phyloP scores from a whole-genome alignment of 2,797 vertebrate genomes.

The Myotis daubentonii region DNA sequence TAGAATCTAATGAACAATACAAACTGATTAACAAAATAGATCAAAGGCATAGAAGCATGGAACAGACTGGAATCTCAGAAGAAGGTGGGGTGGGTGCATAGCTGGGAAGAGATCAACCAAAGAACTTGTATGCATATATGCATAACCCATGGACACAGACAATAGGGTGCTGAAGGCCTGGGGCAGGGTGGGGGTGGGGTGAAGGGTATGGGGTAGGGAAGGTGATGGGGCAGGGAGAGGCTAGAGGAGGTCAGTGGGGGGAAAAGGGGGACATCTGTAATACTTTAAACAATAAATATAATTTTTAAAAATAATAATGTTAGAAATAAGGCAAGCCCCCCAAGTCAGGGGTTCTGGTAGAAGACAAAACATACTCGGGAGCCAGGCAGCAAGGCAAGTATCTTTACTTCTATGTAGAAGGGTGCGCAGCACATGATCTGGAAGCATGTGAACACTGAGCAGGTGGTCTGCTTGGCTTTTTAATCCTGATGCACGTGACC shows the following conservation, averaged over 20 bases:
- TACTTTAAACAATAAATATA: neutral
- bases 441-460: no score
- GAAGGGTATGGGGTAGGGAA: accelerated
- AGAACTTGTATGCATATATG: neutral
- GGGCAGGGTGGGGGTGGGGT: neutral
- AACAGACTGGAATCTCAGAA: neutral
- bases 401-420: no score
- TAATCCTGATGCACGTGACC: no score
- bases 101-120: neutral
- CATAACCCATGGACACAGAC: neutral
- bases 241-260: neutral
- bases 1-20: neutral
- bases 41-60: neutral
- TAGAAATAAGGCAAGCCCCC: no score
- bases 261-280: neutral
- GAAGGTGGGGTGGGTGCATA: neutral
- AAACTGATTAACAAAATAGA: neutral
- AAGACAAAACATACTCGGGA: no score
- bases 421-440: no score
- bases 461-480: no score
- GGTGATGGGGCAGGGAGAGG: no score
- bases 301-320: neutral
- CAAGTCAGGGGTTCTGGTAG: no score
- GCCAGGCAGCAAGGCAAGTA: no score
- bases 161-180: neutral